Base-by-base conservation (phyloP, 2,113 vertebrate genomes). In the Halichoerus grypus region DNA sequence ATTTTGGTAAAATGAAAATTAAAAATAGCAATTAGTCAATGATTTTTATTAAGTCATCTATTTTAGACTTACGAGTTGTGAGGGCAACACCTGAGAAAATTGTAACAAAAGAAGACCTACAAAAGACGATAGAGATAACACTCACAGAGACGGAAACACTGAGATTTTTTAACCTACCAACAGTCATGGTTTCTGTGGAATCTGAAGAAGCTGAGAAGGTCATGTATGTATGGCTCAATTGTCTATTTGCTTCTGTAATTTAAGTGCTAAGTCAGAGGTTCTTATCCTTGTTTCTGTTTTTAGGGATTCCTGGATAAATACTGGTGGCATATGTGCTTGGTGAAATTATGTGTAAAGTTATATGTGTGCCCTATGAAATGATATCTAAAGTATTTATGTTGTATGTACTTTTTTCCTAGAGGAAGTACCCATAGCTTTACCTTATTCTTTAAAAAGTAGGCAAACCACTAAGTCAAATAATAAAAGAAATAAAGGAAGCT, bases 131-230 rank as follows among this genome's bases (percentile, higher is more conserved):
- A 83, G 98, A 99, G 18, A 83, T 99, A 88, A 93, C 98, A 80
- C 98, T 99, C 28, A 97, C 98, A 0, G 99, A 99, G 97, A 99
- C 99, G 0, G 99, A 99, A 93, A 99, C 97, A 4, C 79, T 99
- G 49, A 98, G 98, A 86, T 71, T 99, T 39, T 97, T 99, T 88
- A 98, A 99, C 39, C 88, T 99, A 71, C 99, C 99, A 1, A 86
- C 98, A n/a, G 96, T 96, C 26, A 92, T 97, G 24, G 15, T 99
- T 95, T 99, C 99, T 39, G 85, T 95, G 18, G 99, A 99, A 53
- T 98, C 99, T 18, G 98, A 99, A 92, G 98, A 99, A 0, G 99
- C 99, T 31, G 98, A 72, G 11, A 91, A 85, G 91, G 39, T 99
- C 22, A 97, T 39, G 99, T 99, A 97, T 53, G 99, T 98, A 57